phyloP scores from a whole-genome alignment of 2,113 vertebrate species.

The Helogale parvula region DNA sequence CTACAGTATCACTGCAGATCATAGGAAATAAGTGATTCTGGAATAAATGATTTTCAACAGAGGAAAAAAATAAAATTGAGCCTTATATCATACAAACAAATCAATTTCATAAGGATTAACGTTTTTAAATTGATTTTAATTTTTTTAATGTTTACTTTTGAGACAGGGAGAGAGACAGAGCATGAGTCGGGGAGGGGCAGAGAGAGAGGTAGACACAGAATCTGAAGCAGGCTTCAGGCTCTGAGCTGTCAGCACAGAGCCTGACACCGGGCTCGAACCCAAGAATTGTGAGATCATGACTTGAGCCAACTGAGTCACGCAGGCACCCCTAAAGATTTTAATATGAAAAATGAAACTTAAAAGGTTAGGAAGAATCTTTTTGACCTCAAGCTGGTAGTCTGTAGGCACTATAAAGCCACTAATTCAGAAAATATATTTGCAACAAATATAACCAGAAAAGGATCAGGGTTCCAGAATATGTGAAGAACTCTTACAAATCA shows the following conservation, averaged over 20 bases:
- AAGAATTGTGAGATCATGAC: too few relatives aligned
- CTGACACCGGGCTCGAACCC: too few relatives aligned
- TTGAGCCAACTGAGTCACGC: too few relatives aligned
- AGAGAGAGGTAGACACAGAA: too few relatives aligned
- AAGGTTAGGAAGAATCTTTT: slow-evolving; percentile 10
- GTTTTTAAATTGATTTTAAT: not conserved
- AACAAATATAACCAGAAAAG: not conserved
- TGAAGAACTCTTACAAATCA: not conserved
- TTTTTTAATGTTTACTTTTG: too few relatives aligned
- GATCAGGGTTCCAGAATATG: not conserved
- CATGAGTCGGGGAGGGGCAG: too few relatives aligned
- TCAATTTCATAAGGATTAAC: not conserved
- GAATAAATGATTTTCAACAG: not conserved
- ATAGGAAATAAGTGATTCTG: not conserved
- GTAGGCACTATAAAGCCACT: not conserved
- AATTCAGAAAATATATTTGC: not conserved
- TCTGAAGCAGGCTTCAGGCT: too few relatives aligned
- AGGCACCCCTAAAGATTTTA: not conserved
- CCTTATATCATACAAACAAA: not conserved
- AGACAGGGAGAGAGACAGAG: too few relatives aligned
- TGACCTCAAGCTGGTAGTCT: not conserved
- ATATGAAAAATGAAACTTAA: slow-evolving; percentile 4
- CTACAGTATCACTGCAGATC: not conserved
- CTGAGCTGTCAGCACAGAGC: too few relatives aligned
- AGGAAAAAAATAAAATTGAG: not conserved